Evolutionary conservation across 64 coral and sea anemone genomes (phyloP), one percentile per base, ranked within the genome.

Genomic region (Cladopsammia gracilis): DNA sequence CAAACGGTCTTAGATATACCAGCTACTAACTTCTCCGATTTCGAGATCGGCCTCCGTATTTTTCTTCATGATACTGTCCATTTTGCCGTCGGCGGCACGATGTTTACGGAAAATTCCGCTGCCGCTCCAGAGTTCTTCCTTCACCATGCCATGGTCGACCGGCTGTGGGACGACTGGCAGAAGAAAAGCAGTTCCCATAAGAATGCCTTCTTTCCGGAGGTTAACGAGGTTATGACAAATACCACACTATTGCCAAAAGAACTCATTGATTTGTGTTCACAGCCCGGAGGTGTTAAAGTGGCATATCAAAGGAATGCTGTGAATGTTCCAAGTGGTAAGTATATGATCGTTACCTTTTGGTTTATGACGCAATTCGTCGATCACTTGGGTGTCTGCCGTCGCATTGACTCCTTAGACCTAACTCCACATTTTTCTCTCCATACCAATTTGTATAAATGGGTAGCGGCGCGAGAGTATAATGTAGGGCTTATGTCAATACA

Each of bases 111-210:
- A 25, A 85, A 94, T 25, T 48, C n/a, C n/a, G n/a, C n/a, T n/a
- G n/a, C n/a, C n/a, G n/a, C n/a, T n/a, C n/a, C n/a, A n/a, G n/a
- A n/a, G n/a, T n/a, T n/a, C n/a, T n/a, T n/a, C n/a, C n/a, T n/a
- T n/a, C n/a, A n/a, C n/a, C n/a, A n/a, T n/a, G 85, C 20, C 3
- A 61, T 88, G 10, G n/a, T 94, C 11, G 85, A 94, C 45, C 88
- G 83, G 65, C 48, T 93, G 13, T 90, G 88, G 88, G 48, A 77
- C 47, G 88, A 90, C 64, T 90, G 75, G 88, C 88, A 78, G 16
- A 90, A 78, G 22, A 75, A 68, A 50, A 79, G 88, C 56, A 25
- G 25, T 11, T 15, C 4, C 3, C 88, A 90, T 47, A 78, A n/a
- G 74, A 24, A 58, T 22, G 76, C 51, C 1, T 58, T 20, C 76